Percentiles rank a stretch among this genome's conserved stretches.
These are phyloP conservation scores for Magallana angulata DNA, from an alignment of 1,140 invertebrate genomes.

Conservation along the genomic window DNA sequence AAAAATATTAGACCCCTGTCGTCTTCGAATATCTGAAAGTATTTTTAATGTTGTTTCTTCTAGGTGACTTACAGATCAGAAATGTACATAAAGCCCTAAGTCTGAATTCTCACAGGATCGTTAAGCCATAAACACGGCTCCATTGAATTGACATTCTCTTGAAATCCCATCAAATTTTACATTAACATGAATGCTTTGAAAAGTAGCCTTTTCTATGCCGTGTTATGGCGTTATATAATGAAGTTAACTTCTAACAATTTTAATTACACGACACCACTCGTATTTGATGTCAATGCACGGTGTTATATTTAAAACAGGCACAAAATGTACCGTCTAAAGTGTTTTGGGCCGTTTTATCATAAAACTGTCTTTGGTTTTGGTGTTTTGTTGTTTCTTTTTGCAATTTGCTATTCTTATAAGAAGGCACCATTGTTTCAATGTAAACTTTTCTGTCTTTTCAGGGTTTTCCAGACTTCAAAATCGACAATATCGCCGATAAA, in stretches of 20 bases:
- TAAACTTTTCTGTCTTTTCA: background rate
- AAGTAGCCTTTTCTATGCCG: background rate
- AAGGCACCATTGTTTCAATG: background rate
- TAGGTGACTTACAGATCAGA: constrained; percentile 24
- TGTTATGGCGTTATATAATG: constrained; percentile 25
- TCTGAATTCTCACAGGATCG: background rate
- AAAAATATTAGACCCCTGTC: constrained; percentile 1
- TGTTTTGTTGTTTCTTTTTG: background rate
- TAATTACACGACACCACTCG: background rate
- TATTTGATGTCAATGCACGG: background rate
- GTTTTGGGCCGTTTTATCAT: background rate
- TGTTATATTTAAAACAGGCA: too few species aligned
- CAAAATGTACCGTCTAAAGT: too few species aligned
- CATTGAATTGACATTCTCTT: constrained; percentile 10
- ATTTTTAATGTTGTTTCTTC: constrained; percentile 23
- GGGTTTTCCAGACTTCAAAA: background rate
- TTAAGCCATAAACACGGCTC: background rate
- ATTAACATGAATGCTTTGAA: background rate
- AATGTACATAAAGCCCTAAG: constrained; percentile 1
- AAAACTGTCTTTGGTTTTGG: background rate
- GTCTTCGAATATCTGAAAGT: background rate
- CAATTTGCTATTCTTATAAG: background rate
- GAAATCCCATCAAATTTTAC: background rate
- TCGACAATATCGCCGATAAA: background rate
- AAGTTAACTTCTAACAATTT: constrained; percentile 6